Evolutionary conservation across 1,140 invertebrate species (phyloP), one percentile per base, ranked within the genome.

Genomic region (Drosophila santomea): DNA sequence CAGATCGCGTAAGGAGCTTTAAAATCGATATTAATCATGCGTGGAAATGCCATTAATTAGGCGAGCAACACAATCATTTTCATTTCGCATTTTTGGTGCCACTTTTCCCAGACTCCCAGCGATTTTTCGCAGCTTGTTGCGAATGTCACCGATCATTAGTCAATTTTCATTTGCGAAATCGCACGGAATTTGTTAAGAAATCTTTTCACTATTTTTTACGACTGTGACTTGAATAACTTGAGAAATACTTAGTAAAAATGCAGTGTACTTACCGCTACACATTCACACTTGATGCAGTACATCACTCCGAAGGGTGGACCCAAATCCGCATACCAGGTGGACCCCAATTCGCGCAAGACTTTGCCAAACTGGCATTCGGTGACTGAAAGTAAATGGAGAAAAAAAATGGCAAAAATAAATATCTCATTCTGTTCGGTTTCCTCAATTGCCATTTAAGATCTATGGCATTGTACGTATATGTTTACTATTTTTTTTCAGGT

Each of bases 201-300:
- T 20, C 20, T 20, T 20, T 20, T 20, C 20, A 20, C 20, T 20
- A 20, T 2, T 20, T 2, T 2, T 20, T 20, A 20, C 1, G 20
- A 20, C 20, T 20, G 20, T 25, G 23, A 4, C 23, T 25, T 17
- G 17, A 25, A 4, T 5, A 25, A 25, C 23, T 25, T 25, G 3
- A 3, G 0, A 25, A 25, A 25, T 25, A 25, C 3, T 25, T 5
- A 25, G 20, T n/a, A n/a, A n/a, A n/a, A n/a, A n/a, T n/a, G n/a
- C n/a, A n/a, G n/a, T n/a, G n/a, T 20, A 20, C 20, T 96, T 95
- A 98, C 97, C 94, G 96, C 94, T 86, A 97, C 94, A 93, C 97
- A 98, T 94, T 97, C 96, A 94, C 97, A 98, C 93, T 96, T 96
- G 93, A 98, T 97, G 94, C 97, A 98, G 93, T 97, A 97, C 95